A percentile compares a stretch with the other conserved stretches of the same genome.
These are phyloP conservation scores for Numenius phaeopus DNA, from an alignment of 2,797 vertebrate genomes.

Conservation along the genomic window DNA sequence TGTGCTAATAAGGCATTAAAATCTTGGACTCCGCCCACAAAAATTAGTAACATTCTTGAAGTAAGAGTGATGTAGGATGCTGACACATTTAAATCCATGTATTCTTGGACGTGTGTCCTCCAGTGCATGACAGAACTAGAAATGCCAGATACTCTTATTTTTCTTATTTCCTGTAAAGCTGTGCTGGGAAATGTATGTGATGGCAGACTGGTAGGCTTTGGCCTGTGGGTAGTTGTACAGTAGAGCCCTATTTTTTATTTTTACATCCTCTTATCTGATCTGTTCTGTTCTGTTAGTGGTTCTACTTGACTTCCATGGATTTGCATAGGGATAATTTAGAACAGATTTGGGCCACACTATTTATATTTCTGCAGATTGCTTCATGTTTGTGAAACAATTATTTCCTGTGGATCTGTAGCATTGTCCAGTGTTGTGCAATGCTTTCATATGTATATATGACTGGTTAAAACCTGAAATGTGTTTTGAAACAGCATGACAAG, in stretches of 20 bases:
- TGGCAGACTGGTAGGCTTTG: neutral
- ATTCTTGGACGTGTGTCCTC: slow-evolving; percentile 35
- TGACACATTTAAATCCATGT: slow-evolving; percentile 43
- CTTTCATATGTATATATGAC: slow-evolving; percentile 45
- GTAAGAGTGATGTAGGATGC: slow-evolving; percentile 28
- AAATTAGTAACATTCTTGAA: slow-evolving; percentile 30
- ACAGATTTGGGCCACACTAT: slow-evolving; percentile 6
- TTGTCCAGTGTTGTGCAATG: slow-evolving; percentile 42
- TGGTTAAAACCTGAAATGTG: slow-evolving; percentile 8
- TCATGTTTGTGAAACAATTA: slow-evolving; percentile 35
- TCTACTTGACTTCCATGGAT: slow-evolving; percentile 8
- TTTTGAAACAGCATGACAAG: slow-evolving; percentile 40
- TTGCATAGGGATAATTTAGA: slow-evolving; percentile 42
- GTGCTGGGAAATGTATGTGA: neutral
- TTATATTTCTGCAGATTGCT: slow-evolving; percentile 49
- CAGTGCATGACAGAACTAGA: neutral
- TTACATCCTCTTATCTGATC: neutral
- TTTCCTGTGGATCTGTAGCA: slow-evolving; percentile 39
- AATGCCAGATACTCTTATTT: slow-evolving; percentile 14
- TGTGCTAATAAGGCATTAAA: slow-evolving; percentile 37
- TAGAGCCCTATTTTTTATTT: neutral
- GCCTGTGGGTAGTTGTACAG: neutral
- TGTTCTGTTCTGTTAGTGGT: neutral
- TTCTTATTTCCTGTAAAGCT: slow-evolving; percentile 13
- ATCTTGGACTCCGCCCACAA: slow-evolving; percentile 44